Evolutionary conservation across 2,888 invertebrate species (phyloP).

Genomic region (Anoplius nigerrimus): DNA sequence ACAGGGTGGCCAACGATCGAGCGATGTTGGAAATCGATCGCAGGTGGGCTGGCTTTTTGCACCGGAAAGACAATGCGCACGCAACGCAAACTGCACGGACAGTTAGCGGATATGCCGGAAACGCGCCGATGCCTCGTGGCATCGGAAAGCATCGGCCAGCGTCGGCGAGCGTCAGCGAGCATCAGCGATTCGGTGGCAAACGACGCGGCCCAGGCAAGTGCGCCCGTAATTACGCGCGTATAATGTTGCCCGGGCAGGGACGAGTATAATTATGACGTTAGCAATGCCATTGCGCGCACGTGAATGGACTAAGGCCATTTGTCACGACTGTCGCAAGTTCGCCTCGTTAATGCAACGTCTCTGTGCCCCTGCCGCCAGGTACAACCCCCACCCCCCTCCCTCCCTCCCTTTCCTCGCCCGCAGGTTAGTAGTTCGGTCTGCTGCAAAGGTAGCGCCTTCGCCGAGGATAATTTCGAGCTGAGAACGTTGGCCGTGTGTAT

Average conservation of each 20-base stretch:
- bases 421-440: constrained; percentile 18
- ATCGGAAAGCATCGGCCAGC: too few relatives aligned
- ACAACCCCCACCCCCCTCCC: too few relatives aligned
- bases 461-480: neutral
- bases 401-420: constrained; percentile 31
- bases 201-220: constrained; percentile 12
- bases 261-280: constrained; percentile 50
- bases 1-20: too few relatives aligned
- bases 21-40: too few relatives aligned
- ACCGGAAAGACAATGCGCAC: too few relatives aligned
- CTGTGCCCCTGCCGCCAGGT: neutral
- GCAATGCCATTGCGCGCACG: constrained; percentile 28
- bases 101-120: too few relatives aligned
- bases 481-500: too few relatives aligned
- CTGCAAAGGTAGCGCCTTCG: constrained; percentile 43
- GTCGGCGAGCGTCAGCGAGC: too few relatives aligned
- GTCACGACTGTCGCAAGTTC: constrained; percentile 56
- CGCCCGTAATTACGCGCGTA: constrained; percentile 36
- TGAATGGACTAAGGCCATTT: constrained; percentile 49
- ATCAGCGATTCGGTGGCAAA: too few relatives aligned
- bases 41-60: too few relatives aligned
- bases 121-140: too few relatives aligned
- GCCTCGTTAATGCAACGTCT: constrained; percentile 47
- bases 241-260: constrained; percentile 34
- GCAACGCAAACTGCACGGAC: too few relatives aligned